Percentiles rank a stretch among this genome's conserved stretches.
These are phyloP conservation scores for Cyprinodon variegatus DNA, from an alignment of 2,113 vertebrate genomes.

Conservation along the genomic window DNA sequence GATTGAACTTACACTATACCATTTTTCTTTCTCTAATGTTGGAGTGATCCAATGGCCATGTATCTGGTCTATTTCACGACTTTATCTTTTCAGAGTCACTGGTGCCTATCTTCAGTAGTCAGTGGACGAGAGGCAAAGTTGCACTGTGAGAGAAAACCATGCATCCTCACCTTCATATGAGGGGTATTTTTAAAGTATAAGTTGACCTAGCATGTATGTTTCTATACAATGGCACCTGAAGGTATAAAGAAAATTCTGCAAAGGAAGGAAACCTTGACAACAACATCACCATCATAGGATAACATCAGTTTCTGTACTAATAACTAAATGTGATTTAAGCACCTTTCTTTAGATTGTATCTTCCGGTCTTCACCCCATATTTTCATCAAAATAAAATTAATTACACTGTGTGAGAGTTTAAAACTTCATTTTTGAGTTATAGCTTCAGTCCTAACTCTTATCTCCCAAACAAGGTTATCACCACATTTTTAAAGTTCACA, in stretches of 20 bases:
- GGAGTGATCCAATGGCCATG: background rate
- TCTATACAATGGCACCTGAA: too few relatives aligned
- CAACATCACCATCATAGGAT: background rate
- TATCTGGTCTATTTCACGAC: background rate
- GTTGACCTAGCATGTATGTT: too few relatives aligned
- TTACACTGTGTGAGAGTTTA: too few relatives aligned
- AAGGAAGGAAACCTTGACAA: background rate
- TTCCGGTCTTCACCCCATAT: too few relatives aligned
- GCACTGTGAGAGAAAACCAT: too few relatives aligned
- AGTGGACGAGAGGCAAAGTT: too few relatives aligned
- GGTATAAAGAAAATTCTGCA: background rate
- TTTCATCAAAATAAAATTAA: too few relatives aligned
- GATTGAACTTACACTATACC: background rate
- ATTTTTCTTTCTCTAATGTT: background rate
- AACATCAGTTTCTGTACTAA: too few relatives aligned
- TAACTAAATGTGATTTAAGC: too few relatives aligned
- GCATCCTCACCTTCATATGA: too few relatives aligned
- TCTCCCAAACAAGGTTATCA: constrained; percentile 6
- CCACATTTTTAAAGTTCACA: background rate
- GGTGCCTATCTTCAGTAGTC: background rate
- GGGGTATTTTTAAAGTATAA: too few relatives aligned
- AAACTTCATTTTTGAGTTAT: background rate
- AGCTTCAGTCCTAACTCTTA: background rate
- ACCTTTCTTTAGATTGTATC: too few relatives aligned
- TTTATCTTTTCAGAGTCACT: background rate